These are phyloP conservation scores for Apaloderma vittatum DNA, from an alignment of 2,113 vertebrate species.

Conservation along the genomic window DNA sequence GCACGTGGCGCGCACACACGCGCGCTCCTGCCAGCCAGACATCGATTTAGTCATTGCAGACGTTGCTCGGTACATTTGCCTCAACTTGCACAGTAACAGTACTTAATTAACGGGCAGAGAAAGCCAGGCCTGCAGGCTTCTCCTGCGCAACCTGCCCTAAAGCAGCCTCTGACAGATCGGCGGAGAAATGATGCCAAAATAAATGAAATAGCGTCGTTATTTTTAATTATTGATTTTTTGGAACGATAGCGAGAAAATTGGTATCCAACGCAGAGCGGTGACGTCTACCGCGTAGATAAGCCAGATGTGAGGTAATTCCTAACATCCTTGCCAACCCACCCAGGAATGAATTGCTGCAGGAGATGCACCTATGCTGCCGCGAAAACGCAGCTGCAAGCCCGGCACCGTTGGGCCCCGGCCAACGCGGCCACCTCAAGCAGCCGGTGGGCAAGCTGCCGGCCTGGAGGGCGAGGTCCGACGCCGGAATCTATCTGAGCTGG, in stretches of 20 bases:
- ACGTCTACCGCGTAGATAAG: background rate
- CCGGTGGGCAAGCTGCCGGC: background rate
- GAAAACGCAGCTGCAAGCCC: background rate
- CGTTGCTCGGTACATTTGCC: slow-evolving; percentile 14
- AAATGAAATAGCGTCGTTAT: background rate
- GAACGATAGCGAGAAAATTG: background rate
- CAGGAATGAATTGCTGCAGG: background rate
- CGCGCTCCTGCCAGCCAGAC: slow-evolving; percentile 13
- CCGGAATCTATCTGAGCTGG: background rate
- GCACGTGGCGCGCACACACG: background rate
- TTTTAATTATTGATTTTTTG: slow-evolving; percentile 15
- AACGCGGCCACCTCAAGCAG: background rate
- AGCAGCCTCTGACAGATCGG: background rate
- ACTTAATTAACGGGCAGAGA: slow-evolving; percentile 54
- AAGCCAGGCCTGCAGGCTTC: slow-evolving; percentile 39
- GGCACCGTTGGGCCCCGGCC: background rate
- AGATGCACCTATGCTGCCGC: background rate
- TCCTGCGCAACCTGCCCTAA: slow-evolving; percentile 22
- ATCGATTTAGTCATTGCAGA: slow-evolving; percentile 34
- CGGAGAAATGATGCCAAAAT: slow-evolving; percentile 14
- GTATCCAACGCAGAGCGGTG: background rate
- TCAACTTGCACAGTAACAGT: slow-evolving; percentile 55
- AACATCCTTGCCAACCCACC: background rate
- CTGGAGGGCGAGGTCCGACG: background rate
- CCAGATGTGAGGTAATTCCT: background rate